Conservation (phyloP, 1,140 invertebrate species). For the Trichonephila clavata region DNA sequence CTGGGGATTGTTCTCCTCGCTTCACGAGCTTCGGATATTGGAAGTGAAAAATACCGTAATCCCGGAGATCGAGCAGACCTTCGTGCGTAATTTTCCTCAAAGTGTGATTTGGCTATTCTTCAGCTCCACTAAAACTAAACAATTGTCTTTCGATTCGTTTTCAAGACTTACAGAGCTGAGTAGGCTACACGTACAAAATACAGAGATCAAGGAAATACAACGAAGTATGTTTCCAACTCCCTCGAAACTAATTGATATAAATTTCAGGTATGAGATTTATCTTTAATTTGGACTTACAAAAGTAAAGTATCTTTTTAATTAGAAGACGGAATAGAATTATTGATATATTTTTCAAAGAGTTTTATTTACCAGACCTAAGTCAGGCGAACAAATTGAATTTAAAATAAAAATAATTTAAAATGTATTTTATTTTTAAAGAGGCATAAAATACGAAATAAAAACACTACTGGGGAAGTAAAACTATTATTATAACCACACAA, state of each 20-base stretch:
- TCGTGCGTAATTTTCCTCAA: neutral
- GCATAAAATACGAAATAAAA: too few relatives aligned
- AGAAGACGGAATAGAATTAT: too few relatives aligned
- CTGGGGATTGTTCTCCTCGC: conserved; percentile 16
- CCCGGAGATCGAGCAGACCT: neutral
- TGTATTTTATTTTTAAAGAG: too few relatives aligned
- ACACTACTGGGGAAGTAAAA: too few relatives aligned
- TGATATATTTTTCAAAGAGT: too few relatives aligned
- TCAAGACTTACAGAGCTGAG: conserved; percentile 10
- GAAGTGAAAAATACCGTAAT: neutral
- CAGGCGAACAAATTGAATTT: too few relatives aligned
- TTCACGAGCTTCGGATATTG: neutral
- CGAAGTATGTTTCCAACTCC: conserved; percentile 11
- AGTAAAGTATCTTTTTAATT: neutral
- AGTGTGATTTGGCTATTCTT: neutral
- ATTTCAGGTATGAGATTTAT: conserved; percentile 36
- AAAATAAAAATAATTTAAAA: too few relatives aligned
- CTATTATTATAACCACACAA: too few relatives aligned
- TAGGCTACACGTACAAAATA: neutral
- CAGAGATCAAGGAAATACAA: neutral
- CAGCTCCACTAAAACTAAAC: neutral
- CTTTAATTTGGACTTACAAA: neutral
- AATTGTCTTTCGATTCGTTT: neutral
- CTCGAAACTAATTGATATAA: neutral
- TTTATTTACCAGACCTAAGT: neutral